Conservation (phyloP, 2,888 invertebrate species). For the Pseudeuparius sepicola region DNA sequence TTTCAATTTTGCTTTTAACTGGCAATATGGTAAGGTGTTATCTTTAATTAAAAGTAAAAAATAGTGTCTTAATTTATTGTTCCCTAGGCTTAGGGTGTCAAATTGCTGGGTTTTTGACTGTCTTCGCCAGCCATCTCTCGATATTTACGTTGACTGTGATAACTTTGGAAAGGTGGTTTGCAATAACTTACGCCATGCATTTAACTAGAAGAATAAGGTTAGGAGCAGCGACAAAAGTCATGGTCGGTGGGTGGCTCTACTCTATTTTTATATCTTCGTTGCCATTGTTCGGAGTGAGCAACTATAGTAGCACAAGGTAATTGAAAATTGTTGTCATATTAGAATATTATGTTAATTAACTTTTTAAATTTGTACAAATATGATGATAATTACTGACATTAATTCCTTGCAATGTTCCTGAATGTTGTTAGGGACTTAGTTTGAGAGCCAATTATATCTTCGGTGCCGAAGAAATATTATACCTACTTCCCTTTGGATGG, state of each 20-base stretch:
- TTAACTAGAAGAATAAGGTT: slow-evolving; percentile 70
- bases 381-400: too few relatives aligned
- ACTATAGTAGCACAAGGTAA: slow-evolving; percentile 76
- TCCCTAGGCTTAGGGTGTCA: slow-evolving; percentile 71
- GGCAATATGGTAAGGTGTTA: slow-evolving; percentile 60
- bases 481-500: too few relatives aligned
- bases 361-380: too few relatives aligned
- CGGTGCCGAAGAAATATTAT: too few relatives aligned
- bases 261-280: slow-evolving; percentile 66
- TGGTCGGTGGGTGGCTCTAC: slow-evolving; percentile 72
- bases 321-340: too few relatives aligned
- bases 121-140: slow-evolving; percentile 78
- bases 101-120: slow-evolving; percentile 78
- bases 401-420: too few relatives aligned
- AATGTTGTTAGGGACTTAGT: too few relatives aligned
- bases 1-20: slow-evolving; percentile 82
- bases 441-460: too few relatives aligned
- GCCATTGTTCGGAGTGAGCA: slow-evolving; percentile 74
- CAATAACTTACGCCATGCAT: slow-evolving; percentile 75
- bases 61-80: too few relatives aligned
- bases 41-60: neutral
- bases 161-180: slow-evolving; percentile 76
- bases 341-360: too few relatives aligned
- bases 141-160: slow-evolving; percentile 80
- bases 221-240: slow-evolving; percentile 60